phyloP scores from a whole-genome alignment of 2,888 invertebrate species.

The Belgica antarctica region DNA sequence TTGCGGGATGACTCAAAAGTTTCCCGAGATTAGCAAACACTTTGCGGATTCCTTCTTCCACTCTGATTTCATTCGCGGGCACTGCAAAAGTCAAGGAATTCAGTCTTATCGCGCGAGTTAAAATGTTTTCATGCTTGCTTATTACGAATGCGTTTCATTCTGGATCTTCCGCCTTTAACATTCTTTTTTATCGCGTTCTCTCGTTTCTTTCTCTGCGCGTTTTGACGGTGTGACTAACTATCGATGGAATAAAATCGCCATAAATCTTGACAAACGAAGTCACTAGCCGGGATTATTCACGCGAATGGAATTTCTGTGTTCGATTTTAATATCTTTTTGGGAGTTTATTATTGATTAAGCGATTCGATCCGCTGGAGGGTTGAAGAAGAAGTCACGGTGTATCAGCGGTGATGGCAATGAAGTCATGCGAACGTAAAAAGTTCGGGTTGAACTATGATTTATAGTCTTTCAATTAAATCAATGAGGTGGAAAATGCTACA shows the following conservation, averaged over 20 bases:
- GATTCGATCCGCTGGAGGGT: not conserved
- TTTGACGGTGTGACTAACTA: slow-evolving; percentile 31
- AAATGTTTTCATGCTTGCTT: not conserved
- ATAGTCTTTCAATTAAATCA: too few relatives aligned
- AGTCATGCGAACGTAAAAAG: not conserved
- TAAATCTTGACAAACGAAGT: slow-evolving; percentile 31
- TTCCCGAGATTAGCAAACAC: not conserved
- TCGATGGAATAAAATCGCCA: slow-evolving; percentile 32
- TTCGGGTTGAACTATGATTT: not conserved
- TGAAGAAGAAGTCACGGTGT: not conserved
- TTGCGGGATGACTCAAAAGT: not conserved
- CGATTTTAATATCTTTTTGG: not conserved
- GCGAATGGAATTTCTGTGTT: slow-evolving; percentile 28
- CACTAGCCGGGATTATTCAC: slow-evolving; percentile 19
- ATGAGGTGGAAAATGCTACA: not conserved
- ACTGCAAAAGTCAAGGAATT: not conserved
- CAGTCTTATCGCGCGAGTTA: not conserved
- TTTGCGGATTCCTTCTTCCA: not conserved
- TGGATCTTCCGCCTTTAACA: not conserved
- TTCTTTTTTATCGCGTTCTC: slow-evolving; percentile 5
- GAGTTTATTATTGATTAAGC: slow-evolving; percentile 7
- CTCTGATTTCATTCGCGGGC: not conserved
- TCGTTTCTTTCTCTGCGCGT: slow-evolving; percentile 1
- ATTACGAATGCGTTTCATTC: too few relatives aligned
- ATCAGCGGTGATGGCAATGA: too few relatives aligned